Conservation (phyloP, 2,888 invertebrate species). For the Pristionchus exspectatus region DNA sequence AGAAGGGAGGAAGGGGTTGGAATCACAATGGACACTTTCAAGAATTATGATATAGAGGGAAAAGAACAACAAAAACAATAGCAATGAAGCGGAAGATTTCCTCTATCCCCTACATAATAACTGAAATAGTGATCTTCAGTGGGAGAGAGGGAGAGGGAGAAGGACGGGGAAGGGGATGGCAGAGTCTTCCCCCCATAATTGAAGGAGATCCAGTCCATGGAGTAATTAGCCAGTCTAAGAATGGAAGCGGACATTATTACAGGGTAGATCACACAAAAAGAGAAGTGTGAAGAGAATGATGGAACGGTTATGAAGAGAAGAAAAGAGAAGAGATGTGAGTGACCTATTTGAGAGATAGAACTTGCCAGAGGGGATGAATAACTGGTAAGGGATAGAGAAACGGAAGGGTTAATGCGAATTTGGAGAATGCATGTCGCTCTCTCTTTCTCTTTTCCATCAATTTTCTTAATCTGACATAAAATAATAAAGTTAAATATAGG, state of each 20-base stretch:
- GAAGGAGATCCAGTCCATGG: neutral
- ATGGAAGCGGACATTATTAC: neutral
- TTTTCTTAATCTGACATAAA: neutral
- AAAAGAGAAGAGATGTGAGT: neutral
- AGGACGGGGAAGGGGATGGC: neutral
- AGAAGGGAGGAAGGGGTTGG: slow-evolving; percentile 29
- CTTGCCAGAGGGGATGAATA: slow-evolving; percentile 30
- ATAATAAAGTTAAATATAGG: no score
- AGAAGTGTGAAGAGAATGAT: neutral
- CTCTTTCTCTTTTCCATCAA: neutral
- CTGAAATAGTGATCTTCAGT: neutral
- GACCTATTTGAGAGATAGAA: slow-evolving; percentile 25
- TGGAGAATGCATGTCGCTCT: neutral
- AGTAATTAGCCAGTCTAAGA: neutral
- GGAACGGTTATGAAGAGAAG: neutral
- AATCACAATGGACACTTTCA: neutral
- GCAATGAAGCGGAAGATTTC: neutral
- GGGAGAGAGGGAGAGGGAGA: neutral
- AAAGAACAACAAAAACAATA: neutral
- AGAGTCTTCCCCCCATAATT: slow-evolving; percentile 7
- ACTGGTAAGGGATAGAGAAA: slow-evolving; percentile 21
- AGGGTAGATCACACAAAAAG: slow-evolving; percentile 1
- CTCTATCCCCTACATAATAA: neutral
- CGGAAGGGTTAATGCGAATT: neutral
- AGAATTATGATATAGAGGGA: neutral